A percentile compares a stretch with the other conserved stretches of the same genome.
These are phyloP conservation scores for Alloscopus bannaensis DNA, from an alignment of 2,888 invertebrate species.

Conservation along the genomic window DNA sequence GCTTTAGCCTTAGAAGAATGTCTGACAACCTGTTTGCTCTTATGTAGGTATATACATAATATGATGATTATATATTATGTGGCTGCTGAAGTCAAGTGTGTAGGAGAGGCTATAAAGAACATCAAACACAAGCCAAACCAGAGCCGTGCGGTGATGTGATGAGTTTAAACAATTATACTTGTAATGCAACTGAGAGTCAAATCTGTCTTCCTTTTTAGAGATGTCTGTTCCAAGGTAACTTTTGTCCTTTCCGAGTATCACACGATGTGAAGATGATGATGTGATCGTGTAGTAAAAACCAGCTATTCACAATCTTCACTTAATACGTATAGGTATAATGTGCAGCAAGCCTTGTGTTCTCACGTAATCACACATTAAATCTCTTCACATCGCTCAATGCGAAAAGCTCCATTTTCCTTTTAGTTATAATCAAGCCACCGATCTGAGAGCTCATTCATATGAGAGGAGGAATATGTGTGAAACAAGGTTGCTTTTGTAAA, in stretches of 20 bases:
- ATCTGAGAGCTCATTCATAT: conserved; percentile 10
- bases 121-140: conserved; percentile 2
- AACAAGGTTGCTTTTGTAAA: conserved; percentile 14
- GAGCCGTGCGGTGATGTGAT: too few species aligned
- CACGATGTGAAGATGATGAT: conserved; percentile 17
- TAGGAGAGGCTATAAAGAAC: conserved; percentile 35
- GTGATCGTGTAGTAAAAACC: too few species aligned
- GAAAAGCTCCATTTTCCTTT: conserved; percentile 31
- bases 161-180: conserved; percentile 50
- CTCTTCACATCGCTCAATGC: conserved; percentile 19
- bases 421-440: conserved; percentile 46
- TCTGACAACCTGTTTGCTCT: conserved; percentile 58
- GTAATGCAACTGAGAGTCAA: conserved; percentile 14
- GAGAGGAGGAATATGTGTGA: conserved; percentile 10
- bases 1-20: conserved; percentile 30
- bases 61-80: conserved; percentile 3
- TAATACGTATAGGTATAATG: background rate
- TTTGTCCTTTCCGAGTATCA: conserved; percentile 15
- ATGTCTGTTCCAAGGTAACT: conserved; percentile 50
- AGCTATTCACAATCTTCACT: background rate
- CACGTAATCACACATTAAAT: conserved; percentile 37
- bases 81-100: conserved; percentile 29
- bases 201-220: conserved; percentile 42
- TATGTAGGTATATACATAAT: too few species aligned
- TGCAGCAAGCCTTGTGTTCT: too few species aligned